Conservation (phyloP, 2,113 vertebrate genomes). For the Cephalopholis sonnerati region DNA sequence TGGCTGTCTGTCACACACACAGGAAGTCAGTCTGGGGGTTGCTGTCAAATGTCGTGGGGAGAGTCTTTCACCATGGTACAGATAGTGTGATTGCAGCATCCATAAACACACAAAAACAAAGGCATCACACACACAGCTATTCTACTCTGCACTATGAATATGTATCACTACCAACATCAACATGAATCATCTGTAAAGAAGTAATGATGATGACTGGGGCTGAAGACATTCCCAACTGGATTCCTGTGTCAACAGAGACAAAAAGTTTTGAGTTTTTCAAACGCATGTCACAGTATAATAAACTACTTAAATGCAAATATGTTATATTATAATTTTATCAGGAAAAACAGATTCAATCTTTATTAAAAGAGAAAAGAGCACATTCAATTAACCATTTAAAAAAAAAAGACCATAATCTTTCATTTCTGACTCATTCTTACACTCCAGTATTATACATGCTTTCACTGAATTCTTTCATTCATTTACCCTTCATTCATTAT, state of each 20-base stretch:
- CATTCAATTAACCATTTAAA: not conserved
- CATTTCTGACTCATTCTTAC: not conserved
- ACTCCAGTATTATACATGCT: not conserved
- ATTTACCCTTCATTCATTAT: too few species aligned
- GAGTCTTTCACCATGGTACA: not conserved
- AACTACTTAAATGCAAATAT: too few species aligned
- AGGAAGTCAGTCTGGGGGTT: not conserved
- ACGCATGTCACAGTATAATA: too few species aligned
- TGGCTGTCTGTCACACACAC: not conserved
- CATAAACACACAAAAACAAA: not conserved
- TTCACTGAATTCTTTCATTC: not conserved
- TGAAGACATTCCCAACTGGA: not conserved
- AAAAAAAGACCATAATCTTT: not conserved
- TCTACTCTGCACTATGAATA: not conserved
- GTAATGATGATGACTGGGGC: not conserved
- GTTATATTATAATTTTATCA: too few species aligned
- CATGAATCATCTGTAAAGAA: not conserved
- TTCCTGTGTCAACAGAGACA: constrained; percentile 33
- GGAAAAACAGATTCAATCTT: not conserved
- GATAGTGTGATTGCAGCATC: not conserved
- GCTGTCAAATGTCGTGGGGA: not conserved
- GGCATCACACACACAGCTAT: not conserved
- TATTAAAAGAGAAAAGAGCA: not conserved
- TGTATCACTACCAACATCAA: not conserved
- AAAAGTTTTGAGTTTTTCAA: not conserved